Evolutionary conservation across 2,797 vertebrate genomes (phyloP).

Genomic region (Smutsia temminckii): DNA sequence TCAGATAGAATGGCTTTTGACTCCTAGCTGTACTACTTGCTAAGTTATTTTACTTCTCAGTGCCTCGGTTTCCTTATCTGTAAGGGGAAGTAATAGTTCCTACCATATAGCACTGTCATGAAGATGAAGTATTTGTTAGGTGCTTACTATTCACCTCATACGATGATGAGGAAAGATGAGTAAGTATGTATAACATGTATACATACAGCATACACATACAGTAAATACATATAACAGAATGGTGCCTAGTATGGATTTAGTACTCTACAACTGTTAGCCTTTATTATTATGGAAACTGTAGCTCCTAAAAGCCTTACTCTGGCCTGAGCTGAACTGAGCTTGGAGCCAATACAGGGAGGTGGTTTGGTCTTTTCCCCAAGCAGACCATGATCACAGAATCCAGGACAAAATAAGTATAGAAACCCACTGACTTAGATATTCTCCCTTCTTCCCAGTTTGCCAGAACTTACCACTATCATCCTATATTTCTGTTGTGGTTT

Average conservation of each 20-base stretch:
- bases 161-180: not conserved
- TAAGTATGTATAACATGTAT: not conserved
- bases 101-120: not conserved
- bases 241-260: not conserved
- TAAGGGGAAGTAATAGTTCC: conserved; percentile 2
- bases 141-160: not conserved
- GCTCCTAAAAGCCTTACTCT: not conserved
- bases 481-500: not conserved
- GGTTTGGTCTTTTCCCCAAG: not conserved
- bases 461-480: not conserved
- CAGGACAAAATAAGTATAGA: not conserved
- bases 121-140: not conserved
- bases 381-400: not conserved
- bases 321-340: not conserved
- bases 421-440: not conserved
- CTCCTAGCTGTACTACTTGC: not conserved
- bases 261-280: not conserved
- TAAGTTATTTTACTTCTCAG: not conserved
- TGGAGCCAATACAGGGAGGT: not conserved
- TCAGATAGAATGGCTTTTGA: not conserved
- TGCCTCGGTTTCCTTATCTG: not conserved
- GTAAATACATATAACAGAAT: not conserved
- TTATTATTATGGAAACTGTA: not conserved
- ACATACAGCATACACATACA: not conserved
- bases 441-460: not conserved